Evolutionary conservation across 2,797 vertebrate species (phyloP).

Genomic region (Rhinogobio ventralis): DNA sequence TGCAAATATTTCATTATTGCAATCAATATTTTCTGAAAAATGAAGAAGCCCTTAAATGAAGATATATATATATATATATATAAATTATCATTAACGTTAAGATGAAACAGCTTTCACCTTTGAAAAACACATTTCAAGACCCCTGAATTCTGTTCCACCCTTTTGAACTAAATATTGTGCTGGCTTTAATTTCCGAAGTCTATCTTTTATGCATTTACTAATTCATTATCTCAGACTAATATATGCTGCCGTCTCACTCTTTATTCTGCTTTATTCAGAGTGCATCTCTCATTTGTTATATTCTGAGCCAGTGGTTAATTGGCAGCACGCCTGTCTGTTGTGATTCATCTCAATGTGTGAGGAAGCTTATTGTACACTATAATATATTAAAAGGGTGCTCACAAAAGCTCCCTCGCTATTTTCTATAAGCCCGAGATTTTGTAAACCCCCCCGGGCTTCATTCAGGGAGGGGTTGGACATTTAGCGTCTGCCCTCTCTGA

Average conservation of each 20-base stretch:
- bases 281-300: constrained; percentile 13
- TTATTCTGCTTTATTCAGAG: constrained; percentile 6
- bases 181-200: background rate
- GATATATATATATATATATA: no score
- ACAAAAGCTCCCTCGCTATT: constrained; percentile 14
- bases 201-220: background rate
- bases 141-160: background rate
- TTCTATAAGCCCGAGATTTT: constrained; percentile 5
- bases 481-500: constrained; percentile 28
- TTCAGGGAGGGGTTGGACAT: background rate
- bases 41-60: no score
- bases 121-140: background rate
- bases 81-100: background rate
- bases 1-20: background rate
- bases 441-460: constrained; percentile 14
- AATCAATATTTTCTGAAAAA: background rate
- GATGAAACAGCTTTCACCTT: background rate
- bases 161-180: background rate
- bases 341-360: constrained; percentile 37
- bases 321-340: constrained; percentile 14
- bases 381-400: constrained; percentile 11
- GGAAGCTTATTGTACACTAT: background rate
- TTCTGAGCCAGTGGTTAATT: background rate
- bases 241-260: background rate
- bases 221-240: background rate